Evolutionary conservation across 2,888 invertebrate genomes (phyloP).

Genomic region (Dermolepida albohirtum): DNA sequence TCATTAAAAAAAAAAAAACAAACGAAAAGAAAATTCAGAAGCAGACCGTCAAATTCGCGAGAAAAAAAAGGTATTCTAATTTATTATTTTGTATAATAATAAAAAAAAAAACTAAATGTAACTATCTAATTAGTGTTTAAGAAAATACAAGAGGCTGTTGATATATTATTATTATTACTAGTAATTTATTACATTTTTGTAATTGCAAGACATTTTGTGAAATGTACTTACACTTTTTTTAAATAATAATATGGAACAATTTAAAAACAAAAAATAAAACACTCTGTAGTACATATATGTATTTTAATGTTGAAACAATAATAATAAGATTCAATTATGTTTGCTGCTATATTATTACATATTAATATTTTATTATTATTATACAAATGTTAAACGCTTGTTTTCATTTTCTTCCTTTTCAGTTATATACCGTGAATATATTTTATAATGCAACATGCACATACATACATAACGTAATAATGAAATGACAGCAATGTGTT

Average conservation of each 20-base stretch:
- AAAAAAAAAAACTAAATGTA: conserved; percentile 54
- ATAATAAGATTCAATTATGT: neutral
- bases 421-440: neutral
- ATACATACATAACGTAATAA: no score
- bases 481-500: no score
- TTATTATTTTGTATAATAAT: conserved; percentile 58
- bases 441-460: no score
- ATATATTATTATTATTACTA: conserved; percentile 55
- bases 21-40: conserved; percentile 4
- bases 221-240: conserved; percentile 59
- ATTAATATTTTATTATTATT: neutral
- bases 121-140: conserved; percentile 58
- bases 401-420: conserved; percentile 22
- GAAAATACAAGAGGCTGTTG: conserved; percentile 63
- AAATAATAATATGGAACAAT: conserved; percentile 26
- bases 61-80: conserved; percentile 56
- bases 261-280: conserved; percentile 35
- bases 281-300: conserved; percentile 35
- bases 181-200: conserved; percentile 62
- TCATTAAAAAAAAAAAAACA: conserved; percentile 24
- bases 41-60: conserved; percentile 7
- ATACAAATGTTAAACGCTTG: conserved; percentile 19
- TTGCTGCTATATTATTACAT: neutral
- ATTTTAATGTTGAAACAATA: conserved; percentile 38
- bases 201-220: conserved; percentile 59